phyloP scores from a whole-genome alignment of 2,113 vertebrate genomes.

The Anolis carolinensis region DNA sequence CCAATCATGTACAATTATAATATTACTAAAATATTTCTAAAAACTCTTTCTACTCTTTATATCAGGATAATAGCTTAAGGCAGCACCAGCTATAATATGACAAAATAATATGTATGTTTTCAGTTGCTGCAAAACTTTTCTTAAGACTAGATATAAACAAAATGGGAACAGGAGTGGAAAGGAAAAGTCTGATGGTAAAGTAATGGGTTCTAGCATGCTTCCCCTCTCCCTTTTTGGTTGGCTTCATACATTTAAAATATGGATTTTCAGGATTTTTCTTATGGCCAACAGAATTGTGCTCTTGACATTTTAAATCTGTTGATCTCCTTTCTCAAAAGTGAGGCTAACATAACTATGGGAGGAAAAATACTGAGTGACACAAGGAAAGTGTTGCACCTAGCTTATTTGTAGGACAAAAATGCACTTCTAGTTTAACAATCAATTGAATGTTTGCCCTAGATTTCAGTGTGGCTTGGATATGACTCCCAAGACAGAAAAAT shows the following conservation, averaged over 20 bases:
- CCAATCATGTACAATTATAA: background rate
- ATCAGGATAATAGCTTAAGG: background rate
- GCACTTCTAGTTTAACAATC: too few relatives aligned
- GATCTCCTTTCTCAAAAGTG: background rate
- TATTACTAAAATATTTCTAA: background rate
- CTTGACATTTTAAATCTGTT: conserved; percentile 2
- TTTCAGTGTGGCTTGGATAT: too few relatives aligned
- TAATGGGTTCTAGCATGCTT: background rate
- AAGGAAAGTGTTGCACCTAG: too few relatives aligned
- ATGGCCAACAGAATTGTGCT: background rate
- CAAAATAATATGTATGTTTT: background rate
- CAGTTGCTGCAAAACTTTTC: background rate
- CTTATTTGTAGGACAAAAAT: too few relatives aligned
- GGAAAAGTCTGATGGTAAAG: background rate
- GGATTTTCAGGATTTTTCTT: background rate
- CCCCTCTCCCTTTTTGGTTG: background rate
- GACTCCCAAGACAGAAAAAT: too few relatives aligned
- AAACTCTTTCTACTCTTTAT: background rate
- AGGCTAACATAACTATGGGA: background rate
- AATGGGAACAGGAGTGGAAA: background rate
- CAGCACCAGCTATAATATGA: too few relatives aligned
- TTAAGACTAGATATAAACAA: background rate
- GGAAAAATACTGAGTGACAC: too few relatives aligned
- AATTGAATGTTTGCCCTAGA: too few relatives aligned
- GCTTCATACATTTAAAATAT: too few relatives aligned